phyloP scores from a whole-genome alignment of 2,797 vertebrate genomes.

The Pangasius macronema region DNA sequence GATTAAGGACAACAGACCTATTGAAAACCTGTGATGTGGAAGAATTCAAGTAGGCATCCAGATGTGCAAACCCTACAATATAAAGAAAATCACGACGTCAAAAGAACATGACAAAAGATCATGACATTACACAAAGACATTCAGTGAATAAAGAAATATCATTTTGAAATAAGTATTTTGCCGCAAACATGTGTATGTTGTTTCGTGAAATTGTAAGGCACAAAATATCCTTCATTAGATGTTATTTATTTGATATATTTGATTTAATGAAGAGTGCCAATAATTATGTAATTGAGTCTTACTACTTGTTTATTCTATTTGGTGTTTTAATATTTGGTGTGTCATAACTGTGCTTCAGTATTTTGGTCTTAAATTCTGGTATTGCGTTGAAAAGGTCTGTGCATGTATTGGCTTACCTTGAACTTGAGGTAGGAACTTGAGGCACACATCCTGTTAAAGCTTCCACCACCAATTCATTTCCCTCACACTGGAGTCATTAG shows the following conservation, averaged over 20 bases:
- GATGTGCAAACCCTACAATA: background rate
- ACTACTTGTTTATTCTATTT: background rate
- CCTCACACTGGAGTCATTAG: conserved; percentile 8
- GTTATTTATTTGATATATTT: background rate
- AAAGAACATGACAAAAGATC: background rate
- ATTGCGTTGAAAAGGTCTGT: background rate
- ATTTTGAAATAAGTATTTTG: background rate
- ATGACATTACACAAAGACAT: background rate
- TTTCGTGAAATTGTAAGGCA: too few relatives aligned
- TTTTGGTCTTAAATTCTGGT: background rate
- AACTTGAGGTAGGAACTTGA: background rate
- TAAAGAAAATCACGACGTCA: background rate
- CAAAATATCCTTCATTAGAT: background rate
- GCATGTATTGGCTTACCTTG: background rate
- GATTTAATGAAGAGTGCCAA: background rate
- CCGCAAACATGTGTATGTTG: too few relatives aligned
- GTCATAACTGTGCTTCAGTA: background rate
- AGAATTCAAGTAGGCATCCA: background rate
- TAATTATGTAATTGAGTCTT: background rate
- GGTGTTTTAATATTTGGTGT: background rate
- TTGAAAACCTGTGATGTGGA: background rate
- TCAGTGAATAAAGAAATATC: background rate
- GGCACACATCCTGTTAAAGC: background rate
- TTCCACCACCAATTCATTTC: background rate
- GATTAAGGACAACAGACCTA: background rate